These are phyloP conservation scores for Acipenser ruthenus DNA, from an alignment of 2,797 vertebrate species.

Conservation along the genomic window DNA sequence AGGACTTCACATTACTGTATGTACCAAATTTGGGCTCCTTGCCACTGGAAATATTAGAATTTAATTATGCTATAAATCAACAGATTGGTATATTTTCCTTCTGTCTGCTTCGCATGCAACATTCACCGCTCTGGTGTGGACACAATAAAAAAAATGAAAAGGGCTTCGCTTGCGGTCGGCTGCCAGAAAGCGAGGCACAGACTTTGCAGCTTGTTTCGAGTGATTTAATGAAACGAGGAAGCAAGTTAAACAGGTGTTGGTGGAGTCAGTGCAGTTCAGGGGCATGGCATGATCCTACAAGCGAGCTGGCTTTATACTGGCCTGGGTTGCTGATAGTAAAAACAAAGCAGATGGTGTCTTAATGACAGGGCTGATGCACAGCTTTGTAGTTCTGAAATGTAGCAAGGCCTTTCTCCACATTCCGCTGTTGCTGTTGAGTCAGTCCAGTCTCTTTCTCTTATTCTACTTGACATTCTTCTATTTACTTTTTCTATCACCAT, in stretches of 20 bases:
- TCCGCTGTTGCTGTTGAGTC: background rate
- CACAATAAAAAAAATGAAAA: slow-evolving; percentile 42
- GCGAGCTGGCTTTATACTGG: background rate
- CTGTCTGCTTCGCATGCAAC: slow-evolving; percentile 23
- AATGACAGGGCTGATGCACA: background rate
- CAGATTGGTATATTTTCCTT: slow-evolving; percentile 41
- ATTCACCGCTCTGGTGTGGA: slow-evolving; percentile 35
- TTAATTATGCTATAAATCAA: slow-evolving; percentile 65
- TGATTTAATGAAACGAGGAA: background rate
- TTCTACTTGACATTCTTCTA: background rate
- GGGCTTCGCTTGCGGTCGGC: slow-evolving; percentile 31
- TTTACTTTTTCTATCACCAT: background rate
- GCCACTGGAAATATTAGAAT: slow-evolving; percentile 46
- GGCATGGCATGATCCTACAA: background rate
- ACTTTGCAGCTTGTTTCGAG: background rate
- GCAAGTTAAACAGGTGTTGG: background rate
- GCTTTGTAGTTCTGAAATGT: background rate
- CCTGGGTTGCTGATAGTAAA: background rate
- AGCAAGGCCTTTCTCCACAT: background rate
- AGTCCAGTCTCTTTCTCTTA: background rate
- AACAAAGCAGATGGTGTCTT: background rate
- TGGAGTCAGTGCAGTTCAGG: background rate
- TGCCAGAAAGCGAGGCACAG: slow-evolving; percentile 12
- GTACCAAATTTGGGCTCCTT: slow-evolving; percentile 33
- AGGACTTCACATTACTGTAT: slow-evolving; percentile 22